Conservation (phyloP, 2,888 invertebrate species). For the Ethmia dodecea region DNA sequence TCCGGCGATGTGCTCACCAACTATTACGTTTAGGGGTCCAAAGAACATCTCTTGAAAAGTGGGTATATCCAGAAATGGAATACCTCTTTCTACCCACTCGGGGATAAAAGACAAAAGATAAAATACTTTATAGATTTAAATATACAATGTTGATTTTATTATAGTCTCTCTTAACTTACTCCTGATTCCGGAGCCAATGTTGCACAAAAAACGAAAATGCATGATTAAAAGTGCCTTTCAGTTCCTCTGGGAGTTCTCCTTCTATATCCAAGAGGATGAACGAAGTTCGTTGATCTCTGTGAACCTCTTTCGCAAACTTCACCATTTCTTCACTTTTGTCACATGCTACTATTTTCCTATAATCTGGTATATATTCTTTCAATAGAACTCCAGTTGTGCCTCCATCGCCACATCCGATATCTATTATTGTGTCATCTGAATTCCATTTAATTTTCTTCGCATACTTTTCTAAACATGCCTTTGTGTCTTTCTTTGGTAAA, state of each 20-base stretch:
- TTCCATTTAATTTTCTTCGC: conserved; percentile 76
- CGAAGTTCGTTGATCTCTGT: conserved; percentile 56
- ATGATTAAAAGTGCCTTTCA: conserved; percentile 79
- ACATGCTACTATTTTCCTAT: conserved; percentile 75
- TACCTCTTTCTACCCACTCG: no score
- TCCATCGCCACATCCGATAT: conserved; percentile 87
- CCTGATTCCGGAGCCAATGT: conserved; percentile 87
- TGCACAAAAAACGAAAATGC: conserved; percentile 87
- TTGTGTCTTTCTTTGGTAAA: conserved; percentile 79
- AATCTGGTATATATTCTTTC: conserved; percentile 79
- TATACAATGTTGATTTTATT: no score
- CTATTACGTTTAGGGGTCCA: no score
- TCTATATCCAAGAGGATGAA: conserved; percentile 79
- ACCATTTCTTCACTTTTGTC: conserved; percentile 87
- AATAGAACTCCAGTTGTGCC: conserved; percentile 81
- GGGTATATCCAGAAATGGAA: no score
- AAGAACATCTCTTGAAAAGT: no score
- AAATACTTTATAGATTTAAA: no score
- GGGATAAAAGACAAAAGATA: no score
- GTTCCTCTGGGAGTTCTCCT: conserved; percentile 59
- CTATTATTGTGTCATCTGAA: conserved; percentile 69
- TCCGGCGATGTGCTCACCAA: no score
- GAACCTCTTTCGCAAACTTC: conserved; percentile 77
- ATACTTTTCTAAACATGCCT: conserved; percentile 81
- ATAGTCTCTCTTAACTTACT: conserved; percentile 79